Evolutionary conservation across 2,888 invertebrate species (phyloP).

Genomic region (Notodonta ziczac): DNA sequence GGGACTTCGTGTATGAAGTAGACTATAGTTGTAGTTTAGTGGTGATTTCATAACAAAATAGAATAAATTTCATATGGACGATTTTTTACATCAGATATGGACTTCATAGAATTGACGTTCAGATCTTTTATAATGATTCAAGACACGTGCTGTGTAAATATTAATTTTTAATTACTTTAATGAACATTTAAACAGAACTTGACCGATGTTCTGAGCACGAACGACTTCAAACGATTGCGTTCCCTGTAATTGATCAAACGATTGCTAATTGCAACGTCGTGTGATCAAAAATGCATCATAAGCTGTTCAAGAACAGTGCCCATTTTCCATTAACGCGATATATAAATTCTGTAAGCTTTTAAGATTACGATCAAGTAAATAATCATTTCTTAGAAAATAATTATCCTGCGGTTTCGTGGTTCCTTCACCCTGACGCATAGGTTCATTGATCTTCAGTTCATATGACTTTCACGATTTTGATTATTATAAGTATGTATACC

Average conservation of each 20-base stretch:
- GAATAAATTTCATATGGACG: too few relatives aligned
- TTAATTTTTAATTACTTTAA: constrained; percentile 5
- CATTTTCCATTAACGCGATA: constrained; percentile 16
- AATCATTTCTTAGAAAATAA: constrained; percentile 7
- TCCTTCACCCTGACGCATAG: background rate
- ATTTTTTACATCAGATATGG: too few relatives aligned
- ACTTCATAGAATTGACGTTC: background rate
- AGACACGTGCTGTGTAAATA: constrained; percentile 18
- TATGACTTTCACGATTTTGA: too few relatives aligned
- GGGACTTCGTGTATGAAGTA: too few relatives aligned
- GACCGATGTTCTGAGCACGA: constrained; percentile 21
- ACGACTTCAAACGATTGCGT: constrained; percentile 27
- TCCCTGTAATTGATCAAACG: constrained; percentile 48
- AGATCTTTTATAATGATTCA: background rate
- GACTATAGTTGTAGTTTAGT: too few relatives aligned
- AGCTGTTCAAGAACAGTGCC: constrained; percentile 20
- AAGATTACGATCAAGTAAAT: constrained; percentile 17
- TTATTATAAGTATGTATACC: too few relatives aligned
- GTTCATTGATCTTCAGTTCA: background rate
- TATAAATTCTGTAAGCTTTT: constrained; percentile 9
- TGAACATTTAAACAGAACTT: constrained; percentile 22
- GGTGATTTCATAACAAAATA: too few relatives aligned
- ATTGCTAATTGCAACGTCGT: constrained; percentile 29
- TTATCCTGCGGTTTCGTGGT: background rate
- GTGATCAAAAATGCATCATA: constrained; percentile 21